Base-by-base conservation (phyloP, 2,888 invertebrate genomes). In the Tridacna crocea region DNA sequence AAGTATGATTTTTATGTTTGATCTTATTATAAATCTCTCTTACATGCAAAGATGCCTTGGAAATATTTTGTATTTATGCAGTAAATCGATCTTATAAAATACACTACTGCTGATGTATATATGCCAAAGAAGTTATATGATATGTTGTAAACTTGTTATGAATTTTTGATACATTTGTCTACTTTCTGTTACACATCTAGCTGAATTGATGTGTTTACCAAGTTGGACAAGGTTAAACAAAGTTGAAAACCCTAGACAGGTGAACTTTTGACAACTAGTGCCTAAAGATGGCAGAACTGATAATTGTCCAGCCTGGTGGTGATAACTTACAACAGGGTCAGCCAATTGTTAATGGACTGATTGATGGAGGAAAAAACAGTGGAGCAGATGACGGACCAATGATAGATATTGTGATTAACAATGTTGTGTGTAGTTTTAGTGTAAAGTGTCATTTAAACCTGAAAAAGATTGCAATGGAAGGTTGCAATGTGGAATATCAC, bases 381-480 rank as follows among this genome's bases (percentile, higher is more conserved):
- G 58, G 48, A 46, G 66, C 76, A 27, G 73, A 84, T 26, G 60
- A 61, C n/a, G 80, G 70, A 17, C 80, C 83, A 51, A 27, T 77
- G 60, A 65, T 85, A 58, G 98, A 98, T 95, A 98, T 99, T 94
- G 97, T 97, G 94, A 98, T 99, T 95, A 99, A 98, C 96, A 99
- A 99, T 96, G 99, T 99, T 91, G 99, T 98, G 94, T 98, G 98
- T 95, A 97, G 97, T 96, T 98, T 99, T 96, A 98, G 97, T 96
- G 98, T 99, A 88, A 96, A 98, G 94, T 99, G 99, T 95, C 99
- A 99, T 95, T 96, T 99, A 93, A 98, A 99, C 96, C 96, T 99
- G 94, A 96, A 98, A 93, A 97, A 97, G 94, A 98, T 99, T 91
- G 99, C 99, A 76, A 96, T 98, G 93, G 97, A 97, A 92, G 99